Percentiles rank a stretch among this genome's conserved stretches.
Evolutionary conservation across 2,797 vertebrate species (phyloP).

Genomic region (Tangara arthus): DNA sequence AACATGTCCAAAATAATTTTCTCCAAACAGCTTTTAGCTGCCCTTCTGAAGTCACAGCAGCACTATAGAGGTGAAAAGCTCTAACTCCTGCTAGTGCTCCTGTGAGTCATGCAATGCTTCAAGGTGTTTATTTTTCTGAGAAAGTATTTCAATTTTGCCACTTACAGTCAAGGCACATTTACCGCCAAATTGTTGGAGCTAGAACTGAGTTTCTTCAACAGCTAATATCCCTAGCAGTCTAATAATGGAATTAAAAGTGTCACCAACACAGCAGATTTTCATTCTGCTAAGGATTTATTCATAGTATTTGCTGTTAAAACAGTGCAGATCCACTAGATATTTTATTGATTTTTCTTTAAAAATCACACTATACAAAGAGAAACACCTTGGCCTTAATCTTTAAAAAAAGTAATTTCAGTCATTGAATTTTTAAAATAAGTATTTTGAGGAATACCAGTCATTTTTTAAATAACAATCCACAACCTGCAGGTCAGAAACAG

Average conservation of each 20-base stretch:
- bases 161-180: not conserved
- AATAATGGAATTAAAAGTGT: not conserved
- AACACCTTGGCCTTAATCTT: not conserved
- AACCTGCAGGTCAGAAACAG: not conserved
- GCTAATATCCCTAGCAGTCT: not conserved
- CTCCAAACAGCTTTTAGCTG: not conserved
- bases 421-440: not conserved
- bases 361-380: not conserved
- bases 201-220: not conserved
- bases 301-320: not conserved
- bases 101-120: not conserved
- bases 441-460: not conserved
- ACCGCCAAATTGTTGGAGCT: not conserved
- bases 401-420: not conserved
- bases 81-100: not conserved
- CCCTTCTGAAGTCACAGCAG: not conserved
- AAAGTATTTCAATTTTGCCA: slow-evolving; percentile 7
- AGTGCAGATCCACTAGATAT: not conserved
- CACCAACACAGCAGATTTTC: not conserved
- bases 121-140: not conserved
- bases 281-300: not conserved
- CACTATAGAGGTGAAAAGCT: not conserved
- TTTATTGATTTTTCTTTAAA: not conserved
- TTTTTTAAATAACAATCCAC: not conserved
- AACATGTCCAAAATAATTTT: not conserved